Conservation (phyloP, 2,888 invertebrate species). For the Limnephilus auricula region DNA sequence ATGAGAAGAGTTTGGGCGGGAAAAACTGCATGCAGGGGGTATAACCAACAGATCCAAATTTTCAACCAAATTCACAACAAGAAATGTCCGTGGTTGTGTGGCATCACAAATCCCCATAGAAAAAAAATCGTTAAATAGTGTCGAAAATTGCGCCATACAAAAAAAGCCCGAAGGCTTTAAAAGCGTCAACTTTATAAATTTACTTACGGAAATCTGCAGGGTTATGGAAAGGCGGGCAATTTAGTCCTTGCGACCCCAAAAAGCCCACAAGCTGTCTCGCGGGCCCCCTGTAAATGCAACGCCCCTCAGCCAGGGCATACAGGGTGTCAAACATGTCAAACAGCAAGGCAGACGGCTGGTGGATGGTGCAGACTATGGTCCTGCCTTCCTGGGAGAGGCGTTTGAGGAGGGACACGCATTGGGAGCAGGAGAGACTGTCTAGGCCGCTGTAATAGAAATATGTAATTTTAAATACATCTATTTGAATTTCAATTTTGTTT, state of each 20-base stretch:
- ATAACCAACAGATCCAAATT: too few relatives aligned
- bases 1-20: background rate
- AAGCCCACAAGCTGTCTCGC: conserved; percentile 86
- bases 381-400: conserved; percentile 90
- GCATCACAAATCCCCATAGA: too few relatives aligned
- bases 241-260: conserved; percentile 84
- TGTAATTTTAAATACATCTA: background rate
- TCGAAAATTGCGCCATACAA: too few relatives aligned
- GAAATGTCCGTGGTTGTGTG: too few relatives aligned
- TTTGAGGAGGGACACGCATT: conserved; percentile 88
- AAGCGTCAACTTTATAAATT: background rate
- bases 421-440: conserved; percentile 92
- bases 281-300: conserved; percentile 91
- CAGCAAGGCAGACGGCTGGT: conserved; percentile 94
- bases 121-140: too few relatives aligned
- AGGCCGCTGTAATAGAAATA: conserved; percentile 82
- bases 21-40: too few relatives aligned
- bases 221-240: conserved; percentile 95
- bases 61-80: too few relatives aligned
- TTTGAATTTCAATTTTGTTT: too few relatives aligned
- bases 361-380: conserved; percentile 94
- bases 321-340: conserved; percentile 96
- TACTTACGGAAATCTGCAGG: conserved; percentile 95
- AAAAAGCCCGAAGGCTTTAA: too few relatives aligned
- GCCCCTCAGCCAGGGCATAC: conserved; percentile 89